These are phyloP conservation scores for Hypselothyrea guttata DNA, from an alignment of 2,888 invertebrate species.

Conservation along the genomic window DNA sequence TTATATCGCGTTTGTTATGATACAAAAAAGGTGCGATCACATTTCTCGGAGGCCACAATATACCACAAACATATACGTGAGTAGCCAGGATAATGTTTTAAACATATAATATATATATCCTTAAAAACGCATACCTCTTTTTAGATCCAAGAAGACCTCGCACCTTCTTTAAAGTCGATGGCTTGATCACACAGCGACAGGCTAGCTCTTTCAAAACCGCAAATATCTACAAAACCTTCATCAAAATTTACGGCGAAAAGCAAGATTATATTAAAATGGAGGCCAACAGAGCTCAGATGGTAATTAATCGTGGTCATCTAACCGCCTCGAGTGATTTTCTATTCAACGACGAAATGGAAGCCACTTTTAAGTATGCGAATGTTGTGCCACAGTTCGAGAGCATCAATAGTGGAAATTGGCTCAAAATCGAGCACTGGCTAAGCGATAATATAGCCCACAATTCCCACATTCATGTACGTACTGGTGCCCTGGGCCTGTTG, in stretches of 20 bases:
- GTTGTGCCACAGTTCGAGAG: slow-evolving; percentile 83
- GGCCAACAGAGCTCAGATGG: neutral
- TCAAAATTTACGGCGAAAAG: neutral
- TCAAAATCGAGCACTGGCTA: slow-evolving; percentile 81
- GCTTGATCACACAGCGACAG: neutral
- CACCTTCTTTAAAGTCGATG: neutral
- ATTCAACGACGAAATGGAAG: slow-evolving; percentile 81
- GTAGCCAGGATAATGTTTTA: too few relatives aligned
- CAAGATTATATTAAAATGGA: neutral
- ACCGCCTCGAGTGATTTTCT: slow-evolving; percentile 83
- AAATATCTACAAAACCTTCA: neutral
- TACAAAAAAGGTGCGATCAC: too few relatives aligned
- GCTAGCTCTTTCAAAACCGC: neutral
- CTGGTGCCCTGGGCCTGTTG: slow-evolving; percentile 22
- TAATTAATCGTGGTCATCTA: slow-evolving; percentile 82
- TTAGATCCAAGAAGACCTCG: slow-evolving; percentile 5
- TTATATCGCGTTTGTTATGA: too few relatives aligned
- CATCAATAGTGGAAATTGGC: slow-evolving; percentile 84
- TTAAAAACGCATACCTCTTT: too few relatives aligned
- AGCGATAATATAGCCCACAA: neutral
- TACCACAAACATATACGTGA: too few relatives aligned
- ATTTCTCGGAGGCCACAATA: too few relatives aligned
- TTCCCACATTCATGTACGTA: slow-evolving; percentile 6
- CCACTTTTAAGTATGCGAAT: slow-evolving; percentile 83
- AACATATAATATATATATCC: too few relatives aligned